Conservation (phyloP, 2,888 invertebrate species). For the Cepaea hortensis region DNA sequence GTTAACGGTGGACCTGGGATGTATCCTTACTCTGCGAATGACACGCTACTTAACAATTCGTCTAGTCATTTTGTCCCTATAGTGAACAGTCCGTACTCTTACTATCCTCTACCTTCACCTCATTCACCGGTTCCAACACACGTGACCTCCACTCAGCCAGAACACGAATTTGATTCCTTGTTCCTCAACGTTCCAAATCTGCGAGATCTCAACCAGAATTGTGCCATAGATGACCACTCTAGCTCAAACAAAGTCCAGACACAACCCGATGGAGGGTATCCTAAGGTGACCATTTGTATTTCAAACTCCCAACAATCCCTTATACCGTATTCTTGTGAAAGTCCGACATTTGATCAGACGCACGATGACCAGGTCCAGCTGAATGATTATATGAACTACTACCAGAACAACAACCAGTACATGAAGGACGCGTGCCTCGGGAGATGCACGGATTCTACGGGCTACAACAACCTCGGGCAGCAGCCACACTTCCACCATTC, state of each 20-base stretch:
- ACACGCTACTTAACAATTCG: neutral
- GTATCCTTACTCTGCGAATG: neutral
- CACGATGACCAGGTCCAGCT: slow-evolving; percentile 6
- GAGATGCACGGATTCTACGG: neutral
- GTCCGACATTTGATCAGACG: slow-evolving; percentile 4
- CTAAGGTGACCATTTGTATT: slow-evolving; percentile 38
- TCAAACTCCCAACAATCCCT: slow-evolving; percentile 44
- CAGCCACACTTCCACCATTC: neutral
- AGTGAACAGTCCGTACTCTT: neutral
- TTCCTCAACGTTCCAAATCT: too few species aligned
- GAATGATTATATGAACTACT: neutral
- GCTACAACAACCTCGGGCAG: slow-evolving; percentile 1
- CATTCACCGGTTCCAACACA: neutral
- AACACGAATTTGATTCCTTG: too few species aligned
- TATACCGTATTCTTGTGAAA: slow-evolving; percentile 19
- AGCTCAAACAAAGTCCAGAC: slow-evolving; percentile 3
- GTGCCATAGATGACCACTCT: neutral
- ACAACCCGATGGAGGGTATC: slow-evolving; percentile 52
- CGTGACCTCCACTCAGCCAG: too few species aligned
- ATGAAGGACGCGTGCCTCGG: neutral
- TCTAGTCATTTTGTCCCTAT: neutral
- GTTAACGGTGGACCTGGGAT: neutral
- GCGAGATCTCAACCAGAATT: too few species aligned
- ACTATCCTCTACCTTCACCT: neutral
- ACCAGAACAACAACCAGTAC: slow-evolving; percentile 28